phyloP scores from a whole-genome alignment of 2,888 invertebrate species.

The Tiphia femorata region DNA sequence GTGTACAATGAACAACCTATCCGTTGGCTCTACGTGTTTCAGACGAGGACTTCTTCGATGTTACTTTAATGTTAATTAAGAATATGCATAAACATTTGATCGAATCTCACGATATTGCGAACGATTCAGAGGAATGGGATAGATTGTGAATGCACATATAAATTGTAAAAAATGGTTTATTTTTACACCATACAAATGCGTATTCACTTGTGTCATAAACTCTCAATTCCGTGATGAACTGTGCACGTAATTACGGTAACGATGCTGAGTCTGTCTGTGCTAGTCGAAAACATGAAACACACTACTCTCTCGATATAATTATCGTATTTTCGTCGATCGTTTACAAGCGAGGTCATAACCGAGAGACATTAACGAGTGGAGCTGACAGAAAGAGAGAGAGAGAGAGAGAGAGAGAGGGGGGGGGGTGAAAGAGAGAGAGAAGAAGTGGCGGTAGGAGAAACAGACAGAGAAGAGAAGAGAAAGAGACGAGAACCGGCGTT shows the following conservation, averaged over 20 bases:
- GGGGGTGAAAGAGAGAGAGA: conserved; percentile 45
- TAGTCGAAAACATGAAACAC: background rate
- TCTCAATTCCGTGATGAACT: too few species aligned
- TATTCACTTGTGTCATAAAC: too few species aligned
- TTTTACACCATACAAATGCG: conserved; percentile 41
- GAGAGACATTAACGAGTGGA: conserved; percentile 7
- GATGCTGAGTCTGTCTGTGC: conserved; percentile 1
- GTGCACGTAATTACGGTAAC: conserved; percentile 7
- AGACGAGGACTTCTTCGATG: too few species aligned
- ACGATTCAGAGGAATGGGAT: conserved; percentile 38
- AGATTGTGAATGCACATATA: conserved; percentile 46
- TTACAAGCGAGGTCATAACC: background rate
- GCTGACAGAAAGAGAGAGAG: conserved; percentile 16
- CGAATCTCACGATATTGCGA: conserved; percentile 1
- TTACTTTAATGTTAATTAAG: too few species aligned
- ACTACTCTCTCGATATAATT: background rate
- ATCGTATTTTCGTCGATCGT: background rate
- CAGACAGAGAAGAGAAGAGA: conserved; percentile 30
- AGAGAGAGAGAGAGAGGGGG: conserved; percentile 7
- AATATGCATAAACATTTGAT: too few species aligned
- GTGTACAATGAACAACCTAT: too few species aligned
- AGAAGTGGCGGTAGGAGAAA: conserved; percentile 52
- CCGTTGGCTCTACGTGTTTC: too few species aligned
- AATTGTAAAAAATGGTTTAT: conserved; percentile 53
- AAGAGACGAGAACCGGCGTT: conserved; percentile 17